Evolutionary conservation across 2,888 invertebrate genomes (phyloP), one percentile per base, ranked within the genome.

Genomic region (Pemphredon lugubris): DNA sequence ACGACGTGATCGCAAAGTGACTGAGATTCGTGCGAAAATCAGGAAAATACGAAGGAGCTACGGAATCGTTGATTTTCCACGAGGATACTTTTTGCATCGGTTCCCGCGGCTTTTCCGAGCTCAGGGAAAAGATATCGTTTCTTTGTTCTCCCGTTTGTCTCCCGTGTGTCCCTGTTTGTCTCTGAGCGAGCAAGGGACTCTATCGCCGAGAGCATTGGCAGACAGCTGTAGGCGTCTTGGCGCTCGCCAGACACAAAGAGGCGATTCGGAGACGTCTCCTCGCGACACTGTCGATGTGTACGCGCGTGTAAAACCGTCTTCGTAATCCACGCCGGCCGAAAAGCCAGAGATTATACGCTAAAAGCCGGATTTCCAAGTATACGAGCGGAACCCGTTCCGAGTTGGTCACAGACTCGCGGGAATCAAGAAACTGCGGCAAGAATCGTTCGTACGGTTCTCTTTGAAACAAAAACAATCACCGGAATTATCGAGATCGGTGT

Each of bases 211-310:
- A 65, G 60, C 65, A 75, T 70, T 60, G 69, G 70, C 67, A 78
- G 76, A 79, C 78, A 68, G 63, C 69, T 72, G 74, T 81, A 81
- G 79, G 80, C 81, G 81, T 81, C 61, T 73, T 69, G 68, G 45
- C 55, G 63, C 67, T 81, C 48, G 77, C 79, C 81, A 81, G 79
- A 81, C 80, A 81, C 81, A 79, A 81, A 81, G 81, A 80, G 69
- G 63, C 76, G 76, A 80, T 81, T 79, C 76, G 81, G 73, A 73
- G 76, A 81, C 71, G 80, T 81, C 72, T 57, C 75, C 47, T 48
- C 68, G 69, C 58, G 73, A 66, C 73, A 70, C 70, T 57, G 60
- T 66, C 57, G 40, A 9, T 47, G 30, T n/a, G 26, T 11, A 26
- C 30, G 16, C 7, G 16, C 32, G 39, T n/a, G 32, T 47, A n/a